Base-by-base conservation (phyloP, 2,113 vertebrate genomes). In the Odobenus rosmarus region DNA sequence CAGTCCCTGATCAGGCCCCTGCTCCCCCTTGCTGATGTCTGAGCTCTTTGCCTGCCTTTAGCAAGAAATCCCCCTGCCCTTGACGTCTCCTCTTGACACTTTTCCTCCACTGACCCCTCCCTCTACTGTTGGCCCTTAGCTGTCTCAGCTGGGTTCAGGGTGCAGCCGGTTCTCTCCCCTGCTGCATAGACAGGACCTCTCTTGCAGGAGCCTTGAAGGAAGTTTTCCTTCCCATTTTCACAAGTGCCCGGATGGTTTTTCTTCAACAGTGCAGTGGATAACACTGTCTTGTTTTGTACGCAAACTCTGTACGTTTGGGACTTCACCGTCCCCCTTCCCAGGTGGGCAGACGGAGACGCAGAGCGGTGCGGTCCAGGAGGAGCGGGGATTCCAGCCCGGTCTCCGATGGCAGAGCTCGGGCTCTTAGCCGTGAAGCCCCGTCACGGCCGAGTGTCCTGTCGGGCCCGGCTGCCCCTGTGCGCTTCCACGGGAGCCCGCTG, bases 381-480 rank as follows among this genome's bases (percentile, higher is more conserved):
- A 57, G 21, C 46, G 24, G 24, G 51, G 36, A 33, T 69, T 74
- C 55, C 1, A 23, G 0, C 76, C 46, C 1, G 0, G 39, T 53
- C 67, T 23, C 33, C 76, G 64, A 36, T 1, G 19, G n/a, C 24
- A 28, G 93, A n/a, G 57, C 67, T 16, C 4, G 46, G 23, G 33
- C n/a, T 13, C n/a, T 28, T 1, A 9, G 62, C 28, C 5, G 0
- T 4, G 74, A 79, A 9, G 15, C 4, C 2, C 11, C 46, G 1
- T 16, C 24, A 24, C 6, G 0, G 2, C 10, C 15, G 33, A 3
- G 28, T 3, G 8, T 19, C 24, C 15, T 57, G 12, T 2, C 0
- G 1, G 23, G 1, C 3, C 8, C 5, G 12, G 7, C 3, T 8
- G 36, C 8, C 13, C 21, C 24, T n/a, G 21, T 84, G n/a, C 90